These are phyloP conservation scores for Zingel zingel DNA, from an alignment of 2,113 vertebrate genomes.

Conservation along the genomic window DNA sequence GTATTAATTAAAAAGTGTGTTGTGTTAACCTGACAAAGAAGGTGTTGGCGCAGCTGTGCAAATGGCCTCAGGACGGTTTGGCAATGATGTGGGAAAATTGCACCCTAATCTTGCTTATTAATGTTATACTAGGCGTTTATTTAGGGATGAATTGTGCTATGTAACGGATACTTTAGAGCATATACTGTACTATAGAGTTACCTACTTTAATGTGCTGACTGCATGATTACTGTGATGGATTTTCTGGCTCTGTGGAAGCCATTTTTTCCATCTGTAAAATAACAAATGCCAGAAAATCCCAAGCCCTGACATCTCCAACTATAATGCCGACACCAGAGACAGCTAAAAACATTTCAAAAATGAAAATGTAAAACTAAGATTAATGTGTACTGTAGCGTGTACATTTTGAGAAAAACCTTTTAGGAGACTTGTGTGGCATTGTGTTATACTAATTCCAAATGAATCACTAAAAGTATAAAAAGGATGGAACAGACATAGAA, in stretches of 20 bases:
- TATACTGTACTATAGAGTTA: neutral
- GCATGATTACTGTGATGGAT: neutral
- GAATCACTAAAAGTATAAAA: conserved; percentile 1
- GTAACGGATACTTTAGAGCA: neutral
- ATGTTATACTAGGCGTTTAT: neutral
- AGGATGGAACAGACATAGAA: neutral
- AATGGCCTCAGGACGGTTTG: conserved; percentile 13
- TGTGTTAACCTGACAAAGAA: neutral
- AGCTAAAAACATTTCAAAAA: neutral
- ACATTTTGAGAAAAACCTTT: neutral
- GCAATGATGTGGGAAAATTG: conserved; percentile 10
- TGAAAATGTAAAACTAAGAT: neutral
- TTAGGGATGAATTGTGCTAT: neutral
- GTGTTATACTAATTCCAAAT: neutral
- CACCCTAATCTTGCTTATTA: conserved; percentile 6
- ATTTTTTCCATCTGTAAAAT: neutral
- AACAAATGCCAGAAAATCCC: neutral
- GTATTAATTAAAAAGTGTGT: neutral
- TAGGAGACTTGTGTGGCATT: neutral
- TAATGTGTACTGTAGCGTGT: neutral
- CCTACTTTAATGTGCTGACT: neutral
- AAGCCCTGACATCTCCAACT: neutral
- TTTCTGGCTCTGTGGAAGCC: neutral
- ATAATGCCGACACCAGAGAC: neutral
- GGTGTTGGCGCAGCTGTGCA: conserved; percentile 30